A percentile compares a stretch with the other conserved stretches of the same genome.
phyloP scores from a whole-genome alignment of 2,113 vertebrate genomes.

The Trichomycterus rosablanca region DNA sequence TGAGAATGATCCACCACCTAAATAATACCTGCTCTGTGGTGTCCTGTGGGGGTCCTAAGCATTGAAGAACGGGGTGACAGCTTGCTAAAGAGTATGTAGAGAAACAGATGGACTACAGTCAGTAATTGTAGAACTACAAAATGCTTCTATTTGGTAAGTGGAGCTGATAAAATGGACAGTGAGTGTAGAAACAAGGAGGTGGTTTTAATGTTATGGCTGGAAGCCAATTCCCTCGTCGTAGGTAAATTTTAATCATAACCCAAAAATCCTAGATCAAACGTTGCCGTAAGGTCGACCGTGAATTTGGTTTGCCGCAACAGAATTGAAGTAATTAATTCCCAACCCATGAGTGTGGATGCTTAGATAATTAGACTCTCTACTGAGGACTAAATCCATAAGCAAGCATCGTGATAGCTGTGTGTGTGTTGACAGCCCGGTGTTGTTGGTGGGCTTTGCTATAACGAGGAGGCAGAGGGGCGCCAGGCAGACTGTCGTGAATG shows the following conservation, averaged over 20 bases:
- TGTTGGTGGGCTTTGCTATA: slow-evolving; percentile 22
- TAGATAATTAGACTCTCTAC: slow-evolving; percentile 34
- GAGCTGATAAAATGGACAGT: too few relatives aligned
- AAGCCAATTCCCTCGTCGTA: background rate
- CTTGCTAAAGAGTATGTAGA: too few relatives aligned
- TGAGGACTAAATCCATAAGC: slow-evolving; percentile 28
- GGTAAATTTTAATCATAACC: background rate
- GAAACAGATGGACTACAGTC: too few relatives aligned
- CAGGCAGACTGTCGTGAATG: slow-evolving; percentile 14
- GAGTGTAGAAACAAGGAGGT: too few relatives aligned
- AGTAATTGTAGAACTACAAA: too few relatives aligned
- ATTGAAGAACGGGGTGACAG: too few relatives aligned
- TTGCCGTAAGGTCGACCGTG: slow-evolving; percentile 7
- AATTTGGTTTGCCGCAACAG: slow-evolving; percentile 15
- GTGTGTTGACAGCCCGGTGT: slow-evolving; percentile 22
- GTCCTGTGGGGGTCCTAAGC: too few relatives aligned
- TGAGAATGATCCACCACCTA: too few relatives aligned
- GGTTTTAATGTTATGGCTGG: too few relatives aligned
- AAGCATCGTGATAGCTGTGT: slow-evolving; percentile 11
- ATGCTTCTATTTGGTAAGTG: too few relatives aligned
- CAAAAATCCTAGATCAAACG: slow-evolving; percentile 14
- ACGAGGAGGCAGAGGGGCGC: slow-evolving; percentile 17
- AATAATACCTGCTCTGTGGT: too few relatives aligned
- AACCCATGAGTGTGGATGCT: slow-evolving; percentile 32
- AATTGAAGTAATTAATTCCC: slow-evolving; percentile 37